Base-by-base conservation (phyloP, 2,888 invertebrate genomes). In the Orchesellides sinensis region DNA sequence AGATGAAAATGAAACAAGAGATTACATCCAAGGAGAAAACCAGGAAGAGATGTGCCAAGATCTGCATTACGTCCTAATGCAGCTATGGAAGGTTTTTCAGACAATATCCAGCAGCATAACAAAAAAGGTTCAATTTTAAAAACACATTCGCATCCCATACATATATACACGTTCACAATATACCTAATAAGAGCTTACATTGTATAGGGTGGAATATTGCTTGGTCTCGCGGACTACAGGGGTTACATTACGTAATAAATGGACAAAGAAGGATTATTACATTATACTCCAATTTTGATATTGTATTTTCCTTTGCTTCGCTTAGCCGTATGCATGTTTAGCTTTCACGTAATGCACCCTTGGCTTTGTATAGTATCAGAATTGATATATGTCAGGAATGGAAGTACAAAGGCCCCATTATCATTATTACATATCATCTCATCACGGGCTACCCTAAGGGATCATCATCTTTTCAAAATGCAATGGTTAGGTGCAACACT, bases 361-460 rank as follows among this genome's bases (percentile, higher is more conserved):
- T 19, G 19, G 14, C 59, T 27, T n/a, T 17, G 27, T 27, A 23
- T 23, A 5, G 10, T 23, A 23, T 27, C 23, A 27, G 6, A 14
- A 32, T 5, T 56, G 68, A 68, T 49, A 49, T 54, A 25, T 54
- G 54, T 23, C 54, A 23, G 14, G 17, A 35, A 35, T 25, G 35
- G 35, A 21, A 35, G 1, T 10, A 68, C 68, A 69, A 69, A 69
- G 61, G 23, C n/a, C 32, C 77, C 77, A 77, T 77, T 77, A 77
- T 32, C 69, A 21, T 69, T 27, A 77, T 69, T 61, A n/a, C n/a
- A n/a, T n/a, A 77, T 77, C 77, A 68, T 77, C 75, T 68, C 75
- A 77, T 77, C 77, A 77, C 29, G 23, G 63, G 47, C 66, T 23
- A 66, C 75, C 75, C 75, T 52, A 19, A 75, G 75, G 75, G 56